A percentile compares a stretch with the other conserved stretches of the same genome.
Evolutionary conservation across 2,888 invertebrate genomes (phyloP).

Genomic region (Bombylius discolor): DNA sequence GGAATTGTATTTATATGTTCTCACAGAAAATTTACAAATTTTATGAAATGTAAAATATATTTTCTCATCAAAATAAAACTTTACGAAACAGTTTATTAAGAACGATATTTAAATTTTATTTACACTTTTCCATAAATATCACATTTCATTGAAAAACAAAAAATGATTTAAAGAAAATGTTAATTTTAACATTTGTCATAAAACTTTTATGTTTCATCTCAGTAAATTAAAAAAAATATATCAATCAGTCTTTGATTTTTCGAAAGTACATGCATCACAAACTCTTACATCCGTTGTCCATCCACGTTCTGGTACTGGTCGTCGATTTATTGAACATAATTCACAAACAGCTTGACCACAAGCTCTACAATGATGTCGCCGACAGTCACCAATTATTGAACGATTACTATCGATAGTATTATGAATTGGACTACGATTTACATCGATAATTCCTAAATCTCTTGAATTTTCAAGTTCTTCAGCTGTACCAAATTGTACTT

Average conservation of each 20-base stretch:
- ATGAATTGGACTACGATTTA: conserved; percentile 19
- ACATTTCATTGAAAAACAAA: too few species aligned
- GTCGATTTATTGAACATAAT: conserved; percentile 39
- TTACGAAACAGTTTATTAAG: too few species aligned
- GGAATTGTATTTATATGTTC: too few species aligned
- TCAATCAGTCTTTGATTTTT: conserved; percentile 17
- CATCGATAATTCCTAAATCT: conserved; percentile 21
- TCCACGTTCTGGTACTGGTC: conserved; percentile 57
- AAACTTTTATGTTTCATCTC: too few species aligned
- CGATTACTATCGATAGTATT: conserved; percentile 19
- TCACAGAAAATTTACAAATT: too few species aligned
- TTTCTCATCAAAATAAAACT: too few species aligned
- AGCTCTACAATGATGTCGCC: conserved; percentile 53
- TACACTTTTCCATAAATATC: too few species aligned
- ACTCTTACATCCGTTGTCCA: conserved; percentile 64
- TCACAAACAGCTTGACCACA: conserved; percentile 62
- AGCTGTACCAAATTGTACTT: conserved; percentile 42
- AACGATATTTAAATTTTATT: too few species aligned
- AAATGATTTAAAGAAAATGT: too few species aligned
- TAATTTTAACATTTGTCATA: too few species aligned
- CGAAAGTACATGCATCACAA: conserved; percentile 51
- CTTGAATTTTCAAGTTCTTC: conserved; percentile 32
- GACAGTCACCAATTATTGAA: conserved; percentile 23
- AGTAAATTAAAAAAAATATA: too few species aligned
- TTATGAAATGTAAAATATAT: too few species aligned